Evolutionary conservation across 92 coral and sea anemone genomes (phyloP).

Genomic region (Plumapathes pennacea): DNA sequence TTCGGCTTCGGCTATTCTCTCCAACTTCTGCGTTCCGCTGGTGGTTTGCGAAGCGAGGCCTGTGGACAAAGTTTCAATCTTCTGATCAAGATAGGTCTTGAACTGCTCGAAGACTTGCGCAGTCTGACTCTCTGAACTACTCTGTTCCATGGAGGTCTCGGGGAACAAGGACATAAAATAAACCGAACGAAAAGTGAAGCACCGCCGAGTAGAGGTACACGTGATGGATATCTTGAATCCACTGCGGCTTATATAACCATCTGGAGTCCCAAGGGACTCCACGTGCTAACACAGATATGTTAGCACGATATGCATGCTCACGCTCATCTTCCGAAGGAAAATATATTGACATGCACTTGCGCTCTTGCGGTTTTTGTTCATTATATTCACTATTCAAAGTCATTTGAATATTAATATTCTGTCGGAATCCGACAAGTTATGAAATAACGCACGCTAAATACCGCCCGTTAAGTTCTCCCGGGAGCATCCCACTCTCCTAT

Average conservation of each 20-base stretch:
- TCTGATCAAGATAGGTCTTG: slow-evolving; percentile 8
- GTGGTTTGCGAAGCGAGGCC: slow-evolving; percentile 6
- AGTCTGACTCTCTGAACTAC: not conserved
- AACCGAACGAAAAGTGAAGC: not conserved
- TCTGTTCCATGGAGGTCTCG: not conserved
- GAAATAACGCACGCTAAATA: too few species aligned
- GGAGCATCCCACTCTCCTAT: too few species aligned
- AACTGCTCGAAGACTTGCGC: slow-evolving; percentile 1
- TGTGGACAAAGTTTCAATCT: slow-evolving; percentile 12
- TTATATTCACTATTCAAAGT: too few species aligned
- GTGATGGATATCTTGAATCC: slow-evolving; percentile 7
- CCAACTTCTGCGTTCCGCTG: slow-evolving; percentile 11
- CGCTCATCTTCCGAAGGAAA: too few species aligned
- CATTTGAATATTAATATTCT: too few species aligned
- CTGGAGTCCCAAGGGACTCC: slow-evolving; percentile 24
- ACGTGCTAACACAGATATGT: too few species aligned
- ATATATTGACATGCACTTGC: too few species aligned
- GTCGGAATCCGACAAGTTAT: too few species aligned
- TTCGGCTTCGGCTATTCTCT: slow-evolving; percentile 10
- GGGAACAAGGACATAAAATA: not conserved
- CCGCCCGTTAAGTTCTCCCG: too few species aligned
- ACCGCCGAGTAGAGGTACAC: slow-evolving; percentile 20
- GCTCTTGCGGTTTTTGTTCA: too few species aligned
- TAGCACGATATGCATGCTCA: too few species aligned
- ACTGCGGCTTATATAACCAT: slow-evolving; percentile 3